Base-by-base conservation (phyloP, 2,888 invertebrate species). In the Coleophora flavipennella region DNA sequence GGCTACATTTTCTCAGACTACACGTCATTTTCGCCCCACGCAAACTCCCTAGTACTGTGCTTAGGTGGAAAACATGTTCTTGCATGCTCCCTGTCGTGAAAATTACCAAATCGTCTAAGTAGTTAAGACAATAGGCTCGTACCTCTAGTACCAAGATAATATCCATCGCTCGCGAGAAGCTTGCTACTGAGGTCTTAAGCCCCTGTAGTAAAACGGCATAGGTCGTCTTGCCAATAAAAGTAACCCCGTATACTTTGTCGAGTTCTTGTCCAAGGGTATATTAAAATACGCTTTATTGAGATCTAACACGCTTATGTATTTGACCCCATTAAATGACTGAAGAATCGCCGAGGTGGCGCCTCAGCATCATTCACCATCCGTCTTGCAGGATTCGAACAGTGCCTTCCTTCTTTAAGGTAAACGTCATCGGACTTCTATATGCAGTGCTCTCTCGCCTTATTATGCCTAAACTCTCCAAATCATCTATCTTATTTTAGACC, bases 271-370 rank as follows among this genome's bases (percentile, higher is more conserved):
- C 11, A 50, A 31, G 0, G 49, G 44, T n/a, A 52, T 46, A 28
- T 50, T 49, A 13, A 46, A 50, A 12, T 51, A 48, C 0, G 50
- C 48, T 34, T 51, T 49, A 38, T 49, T 51, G 13, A 51, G 29
- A 39, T 48, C 48, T 3, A 51, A 35, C 1, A 38, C n/a, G 8
- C 34, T 48, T 12, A 49, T 49, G 14, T 13, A 46, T 4, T 40
- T 49, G 0, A 20, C 43, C 0, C 46, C 47, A 35, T 46, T 39
- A 25, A 46, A 50, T 0, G 43, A 42, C 13, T 49, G n/a, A n/a
- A n/a, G n/a, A n/a, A n/a, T n/a, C n/a, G n/a, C n/a, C n/a, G n/a
- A n/a, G n/a, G n/a, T n/a, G n/a, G n/a, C n/a, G n/a, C n/a, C n/a
- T n/a, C n/a, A n/a, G n/a, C n/a, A n/a, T n/a, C n/a, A 37, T 37